A percentile compares a stretch with the other conserved stretches of the same genome.
phyloP scores from a whole-genome alignment of 2,797 vertebrate genomes.

The Pogoniulus pusillus region DNA sequence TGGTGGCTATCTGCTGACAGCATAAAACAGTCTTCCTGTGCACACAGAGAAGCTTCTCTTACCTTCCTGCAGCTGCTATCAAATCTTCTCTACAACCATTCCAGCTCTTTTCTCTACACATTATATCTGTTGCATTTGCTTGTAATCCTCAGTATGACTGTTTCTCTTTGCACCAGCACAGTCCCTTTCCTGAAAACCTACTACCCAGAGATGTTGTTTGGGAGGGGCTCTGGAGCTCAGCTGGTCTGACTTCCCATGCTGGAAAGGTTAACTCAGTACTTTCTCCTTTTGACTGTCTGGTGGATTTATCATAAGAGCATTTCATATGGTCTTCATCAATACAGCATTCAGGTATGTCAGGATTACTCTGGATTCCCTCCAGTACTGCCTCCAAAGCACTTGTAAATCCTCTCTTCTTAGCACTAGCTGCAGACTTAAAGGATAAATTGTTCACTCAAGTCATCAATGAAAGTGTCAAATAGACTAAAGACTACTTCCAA shows the following conservation, averaged over 20 bases:
- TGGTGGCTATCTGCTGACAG: background rate
- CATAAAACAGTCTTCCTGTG: background rate
- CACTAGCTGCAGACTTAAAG: background rate
- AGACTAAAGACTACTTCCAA: background rate
- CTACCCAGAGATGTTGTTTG: background rate
- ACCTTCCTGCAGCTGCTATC: background rate
- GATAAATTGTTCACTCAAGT: background rate
- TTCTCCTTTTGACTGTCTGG: background rate
- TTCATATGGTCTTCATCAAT: background rate
- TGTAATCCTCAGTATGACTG: background rate
- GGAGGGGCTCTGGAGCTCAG: background rate
- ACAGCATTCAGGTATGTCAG: background rate
- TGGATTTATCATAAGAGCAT: background rate
- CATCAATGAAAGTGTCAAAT: background rate
- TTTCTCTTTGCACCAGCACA: background rate
- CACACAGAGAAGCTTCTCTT: background rate
- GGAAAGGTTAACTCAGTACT: background rate
- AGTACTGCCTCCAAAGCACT: background rate
- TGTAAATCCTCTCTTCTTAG: constrained; percentile 28
- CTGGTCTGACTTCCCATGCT: background rate
- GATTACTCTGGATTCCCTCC: constrained; percentile 6
- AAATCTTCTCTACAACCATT: background rate
- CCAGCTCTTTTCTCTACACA: background rate
- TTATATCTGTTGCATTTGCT: background rate
- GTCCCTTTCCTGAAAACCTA: background rate